Percentiles rank a stretch among this genome's conserved stretches.
Evolutionary conservation across 2,797 vertebrate genomes (phyloP).

Genomic region (Acrocephalus scirpaceus): DNA sequence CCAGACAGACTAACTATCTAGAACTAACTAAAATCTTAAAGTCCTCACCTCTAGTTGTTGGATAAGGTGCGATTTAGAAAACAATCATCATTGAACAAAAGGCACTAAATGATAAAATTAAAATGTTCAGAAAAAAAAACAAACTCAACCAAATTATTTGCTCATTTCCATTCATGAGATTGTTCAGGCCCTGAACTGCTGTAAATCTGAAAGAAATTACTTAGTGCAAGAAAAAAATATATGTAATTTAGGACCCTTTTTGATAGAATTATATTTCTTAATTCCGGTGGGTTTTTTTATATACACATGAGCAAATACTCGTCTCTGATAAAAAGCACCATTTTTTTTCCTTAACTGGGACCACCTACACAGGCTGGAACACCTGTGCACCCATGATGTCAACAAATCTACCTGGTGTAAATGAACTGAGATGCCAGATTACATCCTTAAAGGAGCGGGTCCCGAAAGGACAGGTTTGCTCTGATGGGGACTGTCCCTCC

Average conservation of each 20-base stretch:
- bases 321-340: neutral
- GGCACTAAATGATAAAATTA: neutral
- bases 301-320: neutral
- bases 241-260: neutral
- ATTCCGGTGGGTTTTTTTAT: accelerated
- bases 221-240: neutral
- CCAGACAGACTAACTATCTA: neutral
- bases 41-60: neutral
- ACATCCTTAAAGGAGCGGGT: too few species aligned
- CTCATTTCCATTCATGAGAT: neutral
- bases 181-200: neutral
- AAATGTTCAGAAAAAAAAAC: neutral
- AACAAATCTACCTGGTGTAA: too few species aligned
- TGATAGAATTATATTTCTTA: neutral
- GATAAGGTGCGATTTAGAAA: neutral
- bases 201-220: neutral
- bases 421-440: neutral
- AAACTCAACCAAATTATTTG: neutral
- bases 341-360: neutral
- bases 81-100: neutral
- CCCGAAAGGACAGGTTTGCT: accelerated
- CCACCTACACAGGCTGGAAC: accelerated
- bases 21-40: neutral
- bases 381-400: accelerated
- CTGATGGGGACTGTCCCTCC: neutral